phyloP scores from a whole-genome alignment of 2,888 invertebrate species.

The Callimorpha dominula region DNA sequence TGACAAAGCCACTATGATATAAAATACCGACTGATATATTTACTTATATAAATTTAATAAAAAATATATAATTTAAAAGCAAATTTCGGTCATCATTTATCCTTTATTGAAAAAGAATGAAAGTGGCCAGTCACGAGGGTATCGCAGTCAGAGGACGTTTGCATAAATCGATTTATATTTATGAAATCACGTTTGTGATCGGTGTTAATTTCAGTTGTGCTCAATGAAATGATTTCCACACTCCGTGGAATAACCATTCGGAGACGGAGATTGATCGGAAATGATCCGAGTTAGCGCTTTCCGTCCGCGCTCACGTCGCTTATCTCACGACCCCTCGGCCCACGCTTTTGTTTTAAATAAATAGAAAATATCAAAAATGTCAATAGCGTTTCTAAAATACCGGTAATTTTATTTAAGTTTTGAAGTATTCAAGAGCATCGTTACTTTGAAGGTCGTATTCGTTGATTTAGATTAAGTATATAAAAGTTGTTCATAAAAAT shows the following conservation, averaged over 20 bases:
- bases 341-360: constrained; percentile 29
- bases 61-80: neutral
- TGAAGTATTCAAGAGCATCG: neutral
- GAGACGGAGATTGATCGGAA: constrained; percentile 60
- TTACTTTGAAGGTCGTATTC: neutral
- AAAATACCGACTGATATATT: too few relatives aligned
- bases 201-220: constrained; percentile 33
- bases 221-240: constrained; percentile 29
- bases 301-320: constrained; percentile 35
- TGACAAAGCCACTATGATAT: too few relatives aligned
- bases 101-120: constrained; percentile 21
- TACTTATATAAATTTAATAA: neutral
- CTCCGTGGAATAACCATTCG: constrained; percentile 31
- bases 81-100: neutral
- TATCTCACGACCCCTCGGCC: constrained; percentile 35
- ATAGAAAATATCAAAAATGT: constrained; percentile 9
- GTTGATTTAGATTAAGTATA: neutral
- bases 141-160: neutral
- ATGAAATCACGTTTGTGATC: constrained; percentile 19
- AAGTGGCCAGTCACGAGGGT: neutral
- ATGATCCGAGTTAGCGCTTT: constrained; percentile 52
- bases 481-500: too few relatives aligned
- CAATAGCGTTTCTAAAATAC: neutral
- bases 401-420: neutral
- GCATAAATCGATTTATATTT: constrained; percentile 23